Percentiles rank a stretch among this genome's conserved stretches.
These are phyloP conservation scores for Anguilla rostrata DNA, from an alignment of 2,113 vertebrate genomes.

Conservation along the genomic window DNA sequence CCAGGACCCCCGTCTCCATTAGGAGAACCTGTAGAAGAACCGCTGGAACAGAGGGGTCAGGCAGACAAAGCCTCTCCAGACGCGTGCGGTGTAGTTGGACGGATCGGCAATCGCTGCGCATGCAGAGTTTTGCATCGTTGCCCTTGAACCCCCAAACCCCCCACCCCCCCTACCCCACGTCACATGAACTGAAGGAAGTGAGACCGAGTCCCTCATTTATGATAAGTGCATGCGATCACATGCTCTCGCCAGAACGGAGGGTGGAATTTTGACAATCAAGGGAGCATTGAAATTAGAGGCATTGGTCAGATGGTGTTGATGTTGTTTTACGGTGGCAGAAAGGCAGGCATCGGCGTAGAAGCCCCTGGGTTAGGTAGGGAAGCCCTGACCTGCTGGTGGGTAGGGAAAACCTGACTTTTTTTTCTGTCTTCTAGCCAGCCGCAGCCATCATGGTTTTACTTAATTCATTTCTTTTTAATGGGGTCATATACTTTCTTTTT, in stretches of 20 bases:
- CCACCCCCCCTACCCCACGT: no score
- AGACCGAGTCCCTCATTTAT: neutral
- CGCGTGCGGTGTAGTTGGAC: no score
- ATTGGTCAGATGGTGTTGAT: neutral
- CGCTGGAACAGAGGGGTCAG: no score
- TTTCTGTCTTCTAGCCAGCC: neutral
- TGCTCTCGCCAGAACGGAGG: neutral
- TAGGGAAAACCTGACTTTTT: no score
- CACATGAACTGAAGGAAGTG: neutral
- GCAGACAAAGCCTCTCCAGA: no score
- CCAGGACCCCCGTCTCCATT: no score
- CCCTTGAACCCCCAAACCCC: neutral
- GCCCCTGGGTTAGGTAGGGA: neutral
- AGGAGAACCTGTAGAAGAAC: no score
- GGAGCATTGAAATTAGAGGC: neutral
- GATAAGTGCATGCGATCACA: neutral
- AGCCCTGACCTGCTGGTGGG: neutral
- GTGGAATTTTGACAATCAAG: neutral
- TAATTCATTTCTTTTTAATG: slow-evolving; percentile 11
- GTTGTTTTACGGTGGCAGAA: neutral
- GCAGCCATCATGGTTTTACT: neutral
- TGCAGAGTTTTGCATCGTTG: neutral
- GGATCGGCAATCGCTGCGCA: no score
- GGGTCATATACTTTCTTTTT: slow-evolving; percentile 21
- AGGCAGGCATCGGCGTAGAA: neutral